A percentile compares a stretch with the other conserved stretches of the same genome.
These are phyloP conservation scores for Cephonodes hylas DNA, from an alignment of 2,888 invertebrate genomes.

Conservation along the genomic window DNA sequence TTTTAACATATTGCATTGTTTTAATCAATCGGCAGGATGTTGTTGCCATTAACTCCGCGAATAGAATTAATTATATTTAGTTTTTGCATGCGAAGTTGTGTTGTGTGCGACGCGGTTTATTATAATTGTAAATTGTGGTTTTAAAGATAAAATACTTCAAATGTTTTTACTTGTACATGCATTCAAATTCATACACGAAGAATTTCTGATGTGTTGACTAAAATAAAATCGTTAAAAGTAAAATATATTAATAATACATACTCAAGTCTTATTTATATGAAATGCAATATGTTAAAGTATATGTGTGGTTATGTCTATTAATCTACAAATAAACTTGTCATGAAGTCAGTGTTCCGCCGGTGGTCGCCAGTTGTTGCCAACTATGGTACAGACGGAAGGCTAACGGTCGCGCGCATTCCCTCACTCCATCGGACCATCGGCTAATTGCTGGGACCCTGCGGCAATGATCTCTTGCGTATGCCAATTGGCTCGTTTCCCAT, in stretches of 20 bases:
- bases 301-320: too few species aligned
- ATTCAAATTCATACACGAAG: neutral
- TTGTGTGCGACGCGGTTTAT: neutral
- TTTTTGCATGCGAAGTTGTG: neutral
- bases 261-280: too few species aligned
- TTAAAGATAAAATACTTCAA: neutral
- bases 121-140: neutral
- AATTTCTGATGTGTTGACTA: neutral
- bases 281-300: too few species aligned
- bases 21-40: neutral
- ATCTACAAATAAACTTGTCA: neutral
- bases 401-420: constrained; percentile 76
- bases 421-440: constrained; percentile 45
- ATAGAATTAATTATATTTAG: neutral
- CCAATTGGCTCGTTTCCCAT: constrained; percentile 15
- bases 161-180: neutral
- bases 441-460: constrained; percentile 66
- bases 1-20: neutral
- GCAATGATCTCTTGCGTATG: constrained; percentile 12
- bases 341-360: neutral
- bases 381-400: constrained; percentile 66
- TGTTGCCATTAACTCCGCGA: neutral
- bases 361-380: constrained; percentile 38
- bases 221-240: neutral
- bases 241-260: too few species aligned